A percentile compares a stretch with the other conserved stretches of the same genome.
phyloP scores from a whole-genome alignment of 2,888 invertebrate genomes.

The Leptopilina syphax region DNA sequence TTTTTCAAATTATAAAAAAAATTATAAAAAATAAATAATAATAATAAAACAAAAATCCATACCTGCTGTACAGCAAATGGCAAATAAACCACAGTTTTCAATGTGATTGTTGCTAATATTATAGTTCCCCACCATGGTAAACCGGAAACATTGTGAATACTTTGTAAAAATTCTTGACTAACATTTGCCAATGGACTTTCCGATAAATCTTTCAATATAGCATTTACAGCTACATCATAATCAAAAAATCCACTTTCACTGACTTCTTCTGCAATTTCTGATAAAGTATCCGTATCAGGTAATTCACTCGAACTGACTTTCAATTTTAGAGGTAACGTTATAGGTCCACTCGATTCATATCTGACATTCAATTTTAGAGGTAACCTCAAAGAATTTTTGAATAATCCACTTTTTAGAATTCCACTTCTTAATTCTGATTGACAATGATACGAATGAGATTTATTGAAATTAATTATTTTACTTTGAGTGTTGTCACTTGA shows the following conservation, averaged over 20 bases:
- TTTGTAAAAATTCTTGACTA: background rate
- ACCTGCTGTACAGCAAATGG: constrained; percentile 16
- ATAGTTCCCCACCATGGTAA: constrained; percentile 30
- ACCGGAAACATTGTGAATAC: background rate
- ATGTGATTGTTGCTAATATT: background rate
- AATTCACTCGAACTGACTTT: background rate
- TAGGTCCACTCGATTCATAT: background rate
- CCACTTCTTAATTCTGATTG: background rate
- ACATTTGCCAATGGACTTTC: background rate
- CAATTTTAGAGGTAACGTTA: background rate
- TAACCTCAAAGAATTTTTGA: background rate
- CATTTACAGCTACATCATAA: background rate
- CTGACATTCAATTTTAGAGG: background rate
- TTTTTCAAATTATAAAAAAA: background rate
- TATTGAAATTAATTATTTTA: background rate
- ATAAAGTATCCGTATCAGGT: background rate
- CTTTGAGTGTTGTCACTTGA: background rate
- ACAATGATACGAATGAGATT: background rate
- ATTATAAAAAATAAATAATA: background rate
- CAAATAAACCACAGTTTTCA: background rate
- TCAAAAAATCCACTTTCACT: background rate
- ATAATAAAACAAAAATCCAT: background rate
- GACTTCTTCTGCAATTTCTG: background rate
- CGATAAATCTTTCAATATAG: background rate
- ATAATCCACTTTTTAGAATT: constrained; percentile 6